Percentiles rank a stretch among this genome's conserved stretches.
phyloP scores from a whole-genome alignment of 2,888 invertebrate genomes.

The Drosophila niveifrons region DNA sequence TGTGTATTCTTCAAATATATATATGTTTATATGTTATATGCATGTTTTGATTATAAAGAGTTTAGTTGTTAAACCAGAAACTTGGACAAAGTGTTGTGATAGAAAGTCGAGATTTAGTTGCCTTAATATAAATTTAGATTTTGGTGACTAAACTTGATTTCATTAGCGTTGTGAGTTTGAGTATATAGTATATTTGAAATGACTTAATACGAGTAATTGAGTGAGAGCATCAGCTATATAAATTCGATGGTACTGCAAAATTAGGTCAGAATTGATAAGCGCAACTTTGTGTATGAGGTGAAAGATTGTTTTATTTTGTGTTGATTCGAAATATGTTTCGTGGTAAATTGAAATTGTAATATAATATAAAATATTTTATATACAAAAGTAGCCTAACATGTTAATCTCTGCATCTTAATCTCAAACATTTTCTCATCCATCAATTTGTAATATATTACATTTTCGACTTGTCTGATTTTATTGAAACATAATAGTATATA shows the following conservation, averaged over 20 bases:
- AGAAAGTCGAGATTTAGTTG: not conserved
- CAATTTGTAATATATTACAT: too few species aligned
- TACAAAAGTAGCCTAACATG: too few species aligned
- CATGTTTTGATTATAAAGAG: not conserved
- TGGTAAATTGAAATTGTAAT: not conserved
- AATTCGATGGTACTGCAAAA: not conserved
- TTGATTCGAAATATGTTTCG: not conserved
- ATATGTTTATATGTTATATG: not conserved
- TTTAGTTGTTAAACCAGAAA: not conserved
- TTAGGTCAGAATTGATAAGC: conserved; percentile 3
- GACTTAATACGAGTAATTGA: not conserved
- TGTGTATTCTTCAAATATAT: not conserved
- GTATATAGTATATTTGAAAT: not conserved
- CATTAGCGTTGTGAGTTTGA: not conserved
- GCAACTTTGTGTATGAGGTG: not conserved
- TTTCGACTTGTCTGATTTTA: too few species aligned
- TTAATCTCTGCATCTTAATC: too few species aligned
- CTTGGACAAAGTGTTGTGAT: not conserved
- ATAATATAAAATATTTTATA: too few species aligned
- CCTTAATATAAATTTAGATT: not conserved
- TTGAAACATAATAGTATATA: too few species aligned
- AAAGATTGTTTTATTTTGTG: not conserved
- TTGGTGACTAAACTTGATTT: not conserved
- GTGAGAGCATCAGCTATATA: too few species aligned
- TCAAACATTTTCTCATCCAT: too few species aligned